These are phyloP conservation scores for Phaenicophaeus curvirostris DNA, from an alignment of 2,797 vertebrate genomes.

Conservation along the genomic window DNA sequence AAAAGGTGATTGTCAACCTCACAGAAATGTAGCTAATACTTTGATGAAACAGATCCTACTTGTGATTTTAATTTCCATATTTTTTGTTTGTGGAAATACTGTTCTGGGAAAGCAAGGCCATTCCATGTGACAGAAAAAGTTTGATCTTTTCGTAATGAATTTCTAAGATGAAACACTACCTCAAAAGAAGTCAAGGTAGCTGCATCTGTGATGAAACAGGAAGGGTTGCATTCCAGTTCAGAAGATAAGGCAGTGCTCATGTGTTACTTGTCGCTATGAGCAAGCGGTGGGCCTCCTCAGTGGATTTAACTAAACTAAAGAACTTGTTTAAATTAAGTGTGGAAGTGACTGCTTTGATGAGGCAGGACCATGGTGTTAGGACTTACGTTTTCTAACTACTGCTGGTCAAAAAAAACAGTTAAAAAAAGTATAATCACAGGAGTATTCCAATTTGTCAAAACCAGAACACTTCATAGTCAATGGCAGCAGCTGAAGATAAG, in stretches of 20 bases:
- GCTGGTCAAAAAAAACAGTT: neutral
- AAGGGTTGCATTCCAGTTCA: neutral
- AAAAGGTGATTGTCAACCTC: slow-evolving; percentile 35
- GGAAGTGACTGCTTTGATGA: neutral
- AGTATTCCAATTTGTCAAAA: neutral
- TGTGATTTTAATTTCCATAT: slow-evolving; percentile 46
- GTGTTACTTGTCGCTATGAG: rapidly evolving
- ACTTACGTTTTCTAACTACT: neutral
- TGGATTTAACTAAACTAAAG: neutral
- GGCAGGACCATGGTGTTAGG: neutral
- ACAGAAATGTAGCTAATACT: slow-evolving; percentile 36
- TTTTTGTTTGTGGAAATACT: slow-evolving; percentile 29
- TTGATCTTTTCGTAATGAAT: neutral
- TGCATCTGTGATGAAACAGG: neutral
- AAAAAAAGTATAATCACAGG: neutral
- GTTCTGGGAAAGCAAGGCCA: slow-evolving; percentile 46
- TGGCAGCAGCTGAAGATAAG: neutral
- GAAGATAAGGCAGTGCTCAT: rapidly evolving
- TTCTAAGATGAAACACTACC: neutral
- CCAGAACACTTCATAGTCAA: neutral
- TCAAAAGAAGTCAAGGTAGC: neutral
- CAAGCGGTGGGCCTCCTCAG: neutral
- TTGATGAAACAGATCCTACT: slow-evolving; percentile 52
- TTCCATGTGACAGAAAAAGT: neutral
- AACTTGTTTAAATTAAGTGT: neutral